Base-by-base conservation (phyloP, 2,888 invertebrate species). In the Callosobruchus maculatus region DNA sequence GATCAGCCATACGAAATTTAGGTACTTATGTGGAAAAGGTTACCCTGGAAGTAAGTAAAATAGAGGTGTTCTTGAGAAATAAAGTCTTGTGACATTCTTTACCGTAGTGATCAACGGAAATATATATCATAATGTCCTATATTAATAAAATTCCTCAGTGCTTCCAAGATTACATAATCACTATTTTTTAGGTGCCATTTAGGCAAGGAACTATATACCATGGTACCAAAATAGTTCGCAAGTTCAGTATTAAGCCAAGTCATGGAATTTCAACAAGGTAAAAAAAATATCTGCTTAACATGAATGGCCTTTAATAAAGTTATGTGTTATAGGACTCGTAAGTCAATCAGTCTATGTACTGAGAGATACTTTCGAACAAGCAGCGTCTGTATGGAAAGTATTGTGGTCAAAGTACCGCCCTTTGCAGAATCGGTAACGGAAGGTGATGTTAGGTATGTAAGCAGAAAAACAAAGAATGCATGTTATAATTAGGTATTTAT, bases 381-480 rank as follows among this genome's bases (percentile, higher is more conserved):
- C 67, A 80, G 83, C 73, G 82, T 83, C 67, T 79, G 88, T 75
- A 85, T 86, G 77, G 86, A 87, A 73, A 85, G 85, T 67, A 85
- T 91, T 84, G 90, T 91, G 70, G 93, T 97, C 0, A 92, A 92
- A 79, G 95, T 96, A 49, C 99, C 99, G 0, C 92, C 93, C n/a
- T 98, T 98, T 87, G 97, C 99, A 0, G 99, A 99, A 84, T 99
- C 99, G 70, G 95, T 99, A 67, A 93, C 95, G 70, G 97, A 96
- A 87, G 99, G 99, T 77, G 99, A 99, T 88, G 93, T 97, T 73
- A 96, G 95, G 92, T 96, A 90, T 49, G 49, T 49, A 49, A 18
- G 18, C 26, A 26, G 26, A 26, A 4, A 26, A 66, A 70, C 7
- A n/a, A n/a, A n/a, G n/a, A n/a, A n/a, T n/a, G n/a, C n/a, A n/a